Evolutionary conservation across 1,140 invertebrate species (phyloP).

Genomic region (Drosophila arizonae): DNA sequence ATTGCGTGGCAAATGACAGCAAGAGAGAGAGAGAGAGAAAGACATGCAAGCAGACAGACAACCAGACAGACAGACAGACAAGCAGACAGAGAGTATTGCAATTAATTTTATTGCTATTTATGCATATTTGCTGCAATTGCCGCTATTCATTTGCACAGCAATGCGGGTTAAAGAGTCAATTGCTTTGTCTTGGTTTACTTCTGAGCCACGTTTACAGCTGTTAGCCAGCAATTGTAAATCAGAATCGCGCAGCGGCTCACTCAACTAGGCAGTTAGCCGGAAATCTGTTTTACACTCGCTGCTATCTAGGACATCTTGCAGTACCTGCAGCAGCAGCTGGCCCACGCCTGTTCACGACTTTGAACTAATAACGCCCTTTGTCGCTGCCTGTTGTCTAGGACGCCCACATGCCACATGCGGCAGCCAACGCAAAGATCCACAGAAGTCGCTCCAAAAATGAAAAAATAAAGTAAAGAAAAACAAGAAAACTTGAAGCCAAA

Average conservation of each 20-base stretch:
- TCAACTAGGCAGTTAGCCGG: conserved; percentile 7
- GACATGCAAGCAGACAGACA: neutral
- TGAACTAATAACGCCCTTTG: conserved; percentile 51
- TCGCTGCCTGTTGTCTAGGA: conserved; percentile 12
- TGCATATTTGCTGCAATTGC: conserved; percentile 53
- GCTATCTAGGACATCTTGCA: conserved; percentile 38
- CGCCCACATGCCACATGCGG: conserved; percentile 31
- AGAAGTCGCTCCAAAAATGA: conserved; percentile 15
- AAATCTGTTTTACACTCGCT: conserved; percentile 8
- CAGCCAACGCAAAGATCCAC: conserved; percentile 21
- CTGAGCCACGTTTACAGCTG: conserved; percentile 23
- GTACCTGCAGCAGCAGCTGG: conserved; percentile 14
- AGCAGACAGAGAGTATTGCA: conserved; percentile 45
- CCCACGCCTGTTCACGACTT: conserved; percentile 45
- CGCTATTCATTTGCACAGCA: conserved; percentile 48
- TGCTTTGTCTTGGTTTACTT: conserved; percentile 72
- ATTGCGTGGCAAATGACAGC: conserved; percentile 34
- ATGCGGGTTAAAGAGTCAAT: conserved; percentile 75
- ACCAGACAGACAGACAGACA: conserved; percentile 1
- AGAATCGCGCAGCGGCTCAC: conserved; percentile 2
- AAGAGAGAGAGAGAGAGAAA: neutral
- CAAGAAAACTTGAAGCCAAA: neutral
- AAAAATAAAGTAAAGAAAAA: neutral
- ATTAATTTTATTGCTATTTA: conserved; percentile 74
- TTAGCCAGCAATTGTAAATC: conserved; percentile 10